Conservation (phyloP, 1,140 invertebrate species). For the Pentalonia nigronervosa region DNA sequence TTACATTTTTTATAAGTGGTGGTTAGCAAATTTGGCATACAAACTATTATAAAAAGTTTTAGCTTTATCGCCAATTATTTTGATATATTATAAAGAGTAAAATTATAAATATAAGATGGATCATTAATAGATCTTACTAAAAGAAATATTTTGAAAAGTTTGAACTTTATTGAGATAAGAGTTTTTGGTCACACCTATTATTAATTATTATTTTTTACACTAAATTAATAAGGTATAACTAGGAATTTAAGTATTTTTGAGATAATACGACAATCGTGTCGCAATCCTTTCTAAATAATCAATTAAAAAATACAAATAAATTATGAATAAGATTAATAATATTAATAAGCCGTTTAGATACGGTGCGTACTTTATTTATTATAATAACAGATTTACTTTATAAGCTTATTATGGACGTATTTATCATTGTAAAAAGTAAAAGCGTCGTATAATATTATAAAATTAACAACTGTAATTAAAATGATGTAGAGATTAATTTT, state of each 20-base stretch:
- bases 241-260: no score
- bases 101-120: not conserved
- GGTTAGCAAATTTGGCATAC: not conserved
- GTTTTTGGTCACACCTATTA: no score
- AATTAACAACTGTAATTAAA: not conserved
- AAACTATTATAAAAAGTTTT: not conserved
- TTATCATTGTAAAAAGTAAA: no score
- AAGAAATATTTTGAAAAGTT: not conserved
- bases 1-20: not conserved
- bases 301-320: not conserved
- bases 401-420: not conserved
- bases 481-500: not conserved
- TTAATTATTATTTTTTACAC: no score
- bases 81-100: not conserved
- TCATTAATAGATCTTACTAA: accelerated
- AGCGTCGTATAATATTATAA: not conserved
- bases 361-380: not conserved
- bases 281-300: not conserved
- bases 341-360: not conserved
- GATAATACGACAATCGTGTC: no score
- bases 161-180: not conserved
- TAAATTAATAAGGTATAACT: no score
- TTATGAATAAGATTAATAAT: not conserved
- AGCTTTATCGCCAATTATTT: not conserved
- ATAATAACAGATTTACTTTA: not conserved